phyloP scores from a whole-genome alignment of 2,113 vertebrate species.

The Elaphurus davidianus region DNA sequence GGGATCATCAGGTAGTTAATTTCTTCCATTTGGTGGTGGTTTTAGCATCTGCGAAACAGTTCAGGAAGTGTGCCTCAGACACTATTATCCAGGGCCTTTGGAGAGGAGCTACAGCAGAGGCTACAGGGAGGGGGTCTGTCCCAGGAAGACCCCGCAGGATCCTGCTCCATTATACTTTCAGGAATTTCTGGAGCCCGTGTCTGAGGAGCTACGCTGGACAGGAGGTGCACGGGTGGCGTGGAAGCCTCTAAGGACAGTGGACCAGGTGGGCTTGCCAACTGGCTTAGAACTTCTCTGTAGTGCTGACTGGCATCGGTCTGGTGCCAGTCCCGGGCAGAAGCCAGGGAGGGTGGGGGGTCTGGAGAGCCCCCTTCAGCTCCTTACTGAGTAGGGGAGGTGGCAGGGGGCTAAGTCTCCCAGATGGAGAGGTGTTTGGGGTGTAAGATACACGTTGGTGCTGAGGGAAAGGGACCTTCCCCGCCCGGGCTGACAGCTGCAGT shows the following conservation, averaged over 20 bases:
- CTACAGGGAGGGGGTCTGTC: not conserved
- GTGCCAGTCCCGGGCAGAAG: not conserved
- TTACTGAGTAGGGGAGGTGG: not conserved
- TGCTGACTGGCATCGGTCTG: accelerated
- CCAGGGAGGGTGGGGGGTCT: not conserved
- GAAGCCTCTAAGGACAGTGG: accelerated
- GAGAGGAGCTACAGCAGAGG: not conserved
- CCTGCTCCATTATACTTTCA: not conserved
- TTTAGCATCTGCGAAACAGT: not conserved
- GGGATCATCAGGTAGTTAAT: not conserved
- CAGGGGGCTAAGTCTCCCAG: not conserved
- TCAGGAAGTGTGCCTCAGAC: not conserved
- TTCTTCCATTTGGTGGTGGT: not conserved
- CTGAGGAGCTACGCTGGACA: not conserved
- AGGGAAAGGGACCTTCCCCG: not conserved
- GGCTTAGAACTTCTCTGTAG: not conserved
- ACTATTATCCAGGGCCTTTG: not conserved
- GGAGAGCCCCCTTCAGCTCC: not conserved
- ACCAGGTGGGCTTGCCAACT: not conserved
- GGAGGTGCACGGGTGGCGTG: not conserved
- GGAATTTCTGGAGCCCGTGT: not conserved
- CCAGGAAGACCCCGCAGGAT: not conserved
- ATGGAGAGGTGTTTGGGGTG: not conserved
- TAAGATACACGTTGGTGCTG: not conserved
- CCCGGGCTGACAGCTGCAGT: accelerated